Percentiles rank a stretch among this genome's conserved stretches.
phyloP scores from a whole-genome alignment of 2,797 vertebrate species.

The Pyrocephalus nanus region DNA sequence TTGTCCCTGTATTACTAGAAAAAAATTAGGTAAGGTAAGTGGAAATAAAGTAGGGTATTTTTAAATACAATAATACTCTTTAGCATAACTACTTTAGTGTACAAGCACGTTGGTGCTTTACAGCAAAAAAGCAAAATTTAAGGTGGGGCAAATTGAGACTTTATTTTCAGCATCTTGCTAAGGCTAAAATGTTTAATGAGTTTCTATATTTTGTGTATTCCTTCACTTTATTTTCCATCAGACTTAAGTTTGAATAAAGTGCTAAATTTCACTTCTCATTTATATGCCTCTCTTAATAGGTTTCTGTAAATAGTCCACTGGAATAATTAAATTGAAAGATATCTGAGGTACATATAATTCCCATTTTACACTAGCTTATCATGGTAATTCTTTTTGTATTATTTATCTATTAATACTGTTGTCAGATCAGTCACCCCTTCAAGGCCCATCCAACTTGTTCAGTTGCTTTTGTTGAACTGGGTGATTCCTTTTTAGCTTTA shows the following conservation, averaged over 20 bases:
- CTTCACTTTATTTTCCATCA: neutral
- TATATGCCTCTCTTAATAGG: neutral
- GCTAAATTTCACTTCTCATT: neutral
- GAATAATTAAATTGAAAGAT: neutral
- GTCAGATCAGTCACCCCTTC: neutral
- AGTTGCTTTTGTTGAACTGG: neutral
- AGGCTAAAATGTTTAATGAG: neutral
- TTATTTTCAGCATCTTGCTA: neutral
- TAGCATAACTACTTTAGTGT: neutral
- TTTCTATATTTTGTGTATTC: neutral
- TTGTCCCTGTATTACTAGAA: neutral
- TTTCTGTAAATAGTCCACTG: neutral
- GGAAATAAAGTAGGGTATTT: neutral
- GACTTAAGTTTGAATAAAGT: neutral
- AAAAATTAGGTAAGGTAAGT: neutral
- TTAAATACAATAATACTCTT: neutral
- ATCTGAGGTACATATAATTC: neutral
- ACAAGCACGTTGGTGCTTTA: neutral
- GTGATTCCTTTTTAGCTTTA: neutral
- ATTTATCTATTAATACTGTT: neutral
- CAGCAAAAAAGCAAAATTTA: neutral
- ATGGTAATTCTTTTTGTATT: neutral
- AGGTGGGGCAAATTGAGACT: neutral
- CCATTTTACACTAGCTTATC: neutral
- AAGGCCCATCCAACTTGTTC: neutral